phyloP scores from a whole-genome alignment of 2,113 vertebrate species.

The Oncorhynchus kisutch region DNA sequence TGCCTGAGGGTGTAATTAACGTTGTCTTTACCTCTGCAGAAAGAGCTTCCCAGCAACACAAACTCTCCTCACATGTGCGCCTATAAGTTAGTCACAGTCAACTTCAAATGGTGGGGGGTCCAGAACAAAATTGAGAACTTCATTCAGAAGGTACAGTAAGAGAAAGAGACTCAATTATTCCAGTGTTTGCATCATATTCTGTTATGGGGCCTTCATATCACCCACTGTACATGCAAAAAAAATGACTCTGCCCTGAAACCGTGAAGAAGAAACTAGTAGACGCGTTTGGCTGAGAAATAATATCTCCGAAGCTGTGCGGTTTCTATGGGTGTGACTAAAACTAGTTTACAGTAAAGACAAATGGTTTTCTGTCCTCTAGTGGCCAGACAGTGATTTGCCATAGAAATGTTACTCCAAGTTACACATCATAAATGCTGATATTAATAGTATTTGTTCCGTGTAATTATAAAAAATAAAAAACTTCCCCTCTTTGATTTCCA shows the following conservation, averaged over 20 bases:
- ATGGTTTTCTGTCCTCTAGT: constrained; percentile 4
- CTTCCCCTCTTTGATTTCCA: constrained; percentile 43
- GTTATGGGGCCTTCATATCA: not conserved
- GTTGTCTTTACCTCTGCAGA: constrained; percentile 68
- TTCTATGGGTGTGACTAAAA: no score
- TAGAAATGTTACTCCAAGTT: not conserved
- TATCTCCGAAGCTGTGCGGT: no score
- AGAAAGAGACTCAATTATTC: not conserved
- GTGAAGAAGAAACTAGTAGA: not conserved
- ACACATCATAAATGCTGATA: not conserved
- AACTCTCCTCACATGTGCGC: constrained; percentile 94
- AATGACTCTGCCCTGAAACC: not conserved
- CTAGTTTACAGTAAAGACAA: no score
- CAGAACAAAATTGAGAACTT: constrained; percentile 85
- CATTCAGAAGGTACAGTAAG: constrained; percentile 85
- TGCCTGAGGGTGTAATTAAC: not conserved
- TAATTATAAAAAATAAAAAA: not conserved
- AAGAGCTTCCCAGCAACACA: constrained; percentile 80
- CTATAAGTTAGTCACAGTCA: constrained; percentile 92
- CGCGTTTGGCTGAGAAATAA: not conserved
- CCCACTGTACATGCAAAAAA: not conserved
- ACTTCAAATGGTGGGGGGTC: constrained; percentile 88
- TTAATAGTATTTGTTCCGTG: no score
- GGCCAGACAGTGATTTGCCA: not conserved
- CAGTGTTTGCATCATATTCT: no score